Percentiles rank a stretch among this genome's conserved stretches.
phyloP scores from a whole-genome alignment of 2,797 vertebrate genomes.

The Buceros bicornis region DNA sequence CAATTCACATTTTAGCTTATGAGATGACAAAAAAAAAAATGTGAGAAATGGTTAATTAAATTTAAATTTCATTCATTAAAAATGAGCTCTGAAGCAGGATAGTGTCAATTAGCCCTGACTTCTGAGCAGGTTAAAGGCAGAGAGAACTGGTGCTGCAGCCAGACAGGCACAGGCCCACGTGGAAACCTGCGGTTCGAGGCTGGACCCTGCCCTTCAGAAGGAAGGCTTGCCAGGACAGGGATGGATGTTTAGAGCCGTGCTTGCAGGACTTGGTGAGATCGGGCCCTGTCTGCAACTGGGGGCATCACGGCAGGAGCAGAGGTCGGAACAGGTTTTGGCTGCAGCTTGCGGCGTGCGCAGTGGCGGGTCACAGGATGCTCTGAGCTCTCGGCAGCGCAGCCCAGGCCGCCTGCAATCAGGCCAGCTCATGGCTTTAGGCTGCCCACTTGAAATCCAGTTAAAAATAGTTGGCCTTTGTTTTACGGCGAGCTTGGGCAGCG shows the following conservation, averaged over 20 bases:
- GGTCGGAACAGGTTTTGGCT: not conserved
- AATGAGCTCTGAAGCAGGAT: not conserved
- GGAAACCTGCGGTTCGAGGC: not conserved
- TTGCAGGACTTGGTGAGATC: not conserved
- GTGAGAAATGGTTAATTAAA: not conserved
- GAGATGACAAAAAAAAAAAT: not conserved
- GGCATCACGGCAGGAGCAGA: not conserved
- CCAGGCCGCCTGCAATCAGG: slow-evolving; percentile 43
- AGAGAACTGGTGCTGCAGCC: not conserved
- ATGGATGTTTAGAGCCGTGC: rapidly evolving
- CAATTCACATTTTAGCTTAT: not conserved
- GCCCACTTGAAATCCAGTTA: slow-evolving; percentile 37
- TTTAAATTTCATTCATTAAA: not conserved
- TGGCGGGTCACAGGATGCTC: not conserved
- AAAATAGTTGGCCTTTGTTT: slow-evolving; percentile 71
- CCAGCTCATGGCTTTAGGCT: slow-evolving; percentile 61
- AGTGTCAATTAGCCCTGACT: not conserved
- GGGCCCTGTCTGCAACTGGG: rapidly evolving
- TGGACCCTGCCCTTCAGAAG: not conserved
- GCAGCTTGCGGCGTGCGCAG: rapidly evolving
- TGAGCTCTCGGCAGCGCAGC: not conserved
- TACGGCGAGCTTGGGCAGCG: not conserved
- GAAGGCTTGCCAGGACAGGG: not conserved
- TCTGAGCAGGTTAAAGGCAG: not conserved
- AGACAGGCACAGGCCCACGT: not conserved